Evolutionary conservation across 2,888 invertebrate species (phyloP).

Genomic region (Leptopilina myrica): DNA sequence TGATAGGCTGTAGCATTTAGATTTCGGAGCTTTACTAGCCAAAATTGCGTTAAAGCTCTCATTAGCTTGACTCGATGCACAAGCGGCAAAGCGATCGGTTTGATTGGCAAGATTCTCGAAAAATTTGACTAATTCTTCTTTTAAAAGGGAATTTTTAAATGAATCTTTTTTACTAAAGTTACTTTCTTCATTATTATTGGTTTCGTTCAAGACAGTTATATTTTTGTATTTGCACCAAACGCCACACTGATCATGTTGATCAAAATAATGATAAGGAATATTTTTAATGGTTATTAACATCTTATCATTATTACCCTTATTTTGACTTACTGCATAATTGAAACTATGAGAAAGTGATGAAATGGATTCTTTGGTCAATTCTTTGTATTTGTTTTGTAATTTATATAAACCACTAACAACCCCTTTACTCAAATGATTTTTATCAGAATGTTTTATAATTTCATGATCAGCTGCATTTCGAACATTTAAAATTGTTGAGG

Average conservation of each 20-base stretch:
- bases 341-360: neutral
- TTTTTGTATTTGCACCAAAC: neutral
- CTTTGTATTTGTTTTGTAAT: constrained; percentile 15
- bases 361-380: neutral
- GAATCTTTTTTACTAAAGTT: neutral
- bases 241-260: neutral
- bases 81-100: neutral
- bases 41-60: constrained; percentile 3
- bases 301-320: neutral
- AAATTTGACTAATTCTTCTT: neutral
- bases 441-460: constrained; percentile 21
- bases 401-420: constrained; percentile 17
- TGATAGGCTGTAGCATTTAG: neutral
- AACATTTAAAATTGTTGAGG: constrained; percentile 3
- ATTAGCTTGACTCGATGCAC: constrained; percentile 10
- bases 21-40: neutral
- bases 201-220: neutral
- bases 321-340: neutral
- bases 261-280: constrained; percentile 7
- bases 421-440: constrained; percentile 20
- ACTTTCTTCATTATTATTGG: neutral
- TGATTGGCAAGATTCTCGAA: neutral
- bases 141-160: neutral
- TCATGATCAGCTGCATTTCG: constrained; percentile 16
- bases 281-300: neutral